Conservation (phyloP, 2,113 vertebrate genomes). For the Heteronetta atricapilla region DNA sequence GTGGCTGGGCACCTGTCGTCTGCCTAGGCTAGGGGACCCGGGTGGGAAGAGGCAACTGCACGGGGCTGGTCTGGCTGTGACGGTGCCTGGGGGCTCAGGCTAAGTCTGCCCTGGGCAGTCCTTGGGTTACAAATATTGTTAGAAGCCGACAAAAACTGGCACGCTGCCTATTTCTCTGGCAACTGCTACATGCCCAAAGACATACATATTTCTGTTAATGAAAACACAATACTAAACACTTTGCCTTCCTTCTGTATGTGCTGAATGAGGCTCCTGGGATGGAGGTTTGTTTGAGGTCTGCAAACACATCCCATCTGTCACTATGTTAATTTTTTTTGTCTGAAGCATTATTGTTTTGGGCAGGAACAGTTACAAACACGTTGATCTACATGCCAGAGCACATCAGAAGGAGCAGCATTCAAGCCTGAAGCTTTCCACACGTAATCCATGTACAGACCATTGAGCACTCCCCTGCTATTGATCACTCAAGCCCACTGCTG, state of each 20-base stretch:
- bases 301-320: not conserved
- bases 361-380: not conserved
- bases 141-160: not conserved
- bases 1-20: not conserved
- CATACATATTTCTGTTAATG: not conserved
- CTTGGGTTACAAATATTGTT: fast-evolving
- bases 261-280: not conserved
- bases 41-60: not conserved
- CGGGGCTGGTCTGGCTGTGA: not conserved
- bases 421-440: not conserved
- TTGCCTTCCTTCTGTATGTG: not conserved
- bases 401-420: not conserved
- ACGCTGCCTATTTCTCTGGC: not conserved
- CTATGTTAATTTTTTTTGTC: not conserved
- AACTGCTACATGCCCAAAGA: fast-evolving
- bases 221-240: not conserved
- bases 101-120: not conserved
- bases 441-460: not conserved
- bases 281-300: not conserved
- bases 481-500: fast-evolving
- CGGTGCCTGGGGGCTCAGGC: not conserved
- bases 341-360: not conserved
- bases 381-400: not conserved
- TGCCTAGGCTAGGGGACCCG: not conserved
- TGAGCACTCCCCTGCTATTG: not conserved